A percentile compares a stretch with the other conserved stretches of the same genome.
Conservation (phyloP, 2,888 invertebrate genomes). For the Andrena haemorrhoa region DNA sequence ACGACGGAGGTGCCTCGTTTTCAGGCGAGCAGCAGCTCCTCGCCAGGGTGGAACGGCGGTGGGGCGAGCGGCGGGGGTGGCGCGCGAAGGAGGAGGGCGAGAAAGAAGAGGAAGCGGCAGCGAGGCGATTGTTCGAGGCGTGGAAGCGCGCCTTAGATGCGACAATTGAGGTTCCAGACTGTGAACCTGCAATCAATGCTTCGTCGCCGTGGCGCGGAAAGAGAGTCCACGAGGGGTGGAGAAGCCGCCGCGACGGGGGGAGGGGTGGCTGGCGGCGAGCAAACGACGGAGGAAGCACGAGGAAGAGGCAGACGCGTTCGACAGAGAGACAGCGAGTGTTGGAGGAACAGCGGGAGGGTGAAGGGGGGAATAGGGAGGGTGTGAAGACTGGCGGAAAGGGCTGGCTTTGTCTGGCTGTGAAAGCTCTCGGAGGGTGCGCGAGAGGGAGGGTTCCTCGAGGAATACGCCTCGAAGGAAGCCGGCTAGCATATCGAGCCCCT, state of each 20-base stretch:
- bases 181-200: slow-evolving; percentile 84
- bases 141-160: slow-evolving; percentile 82
- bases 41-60: slow-evolving; percentile 8
- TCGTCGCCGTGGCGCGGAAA: slow-evolving; percentile 67
- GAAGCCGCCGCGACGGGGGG: slow-evolving; percentile 2
- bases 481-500: slow-evolving; percentile 67
- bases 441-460: slow-evolving; percentile 67
- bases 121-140: slow-evolving; percentile 81
- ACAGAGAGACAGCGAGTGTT: slow-evolving; percentile 38
- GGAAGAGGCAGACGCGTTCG: slow-evolving; percentile 13
- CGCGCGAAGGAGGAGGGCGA: slow-evolving; percentile 51
- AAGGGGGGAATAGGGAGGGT: slow-evolving; percentile 65
- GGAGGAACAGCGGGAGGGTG: slow-evolving; percentile 50
- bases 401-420: slow-evolving; percentile 82
- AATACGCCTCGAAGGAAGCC: slow-evolving; percentile 72
- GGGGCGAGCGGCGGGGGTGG: slow-evolving; percentile 30
- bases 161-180: slow-evolving; percentile 83
- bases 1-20: slow-evolving; percentile 31
- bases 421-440: slow-evolving; percentile 77
- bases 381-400: slow-evolving; percentile 73
- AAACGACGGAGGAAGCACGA: slow-evolving; percentile 13
- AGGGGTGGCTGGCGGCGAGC: background rate
- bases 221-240: slow-evolving; percentile 57
- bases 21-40: background rate
- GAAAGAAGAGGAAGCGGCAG: slow-evolving; percentile 66